phyloP scores from a whole-genome alignment of 2,888 invertebrate species.

The Stramonita haemastoma region DNA sequence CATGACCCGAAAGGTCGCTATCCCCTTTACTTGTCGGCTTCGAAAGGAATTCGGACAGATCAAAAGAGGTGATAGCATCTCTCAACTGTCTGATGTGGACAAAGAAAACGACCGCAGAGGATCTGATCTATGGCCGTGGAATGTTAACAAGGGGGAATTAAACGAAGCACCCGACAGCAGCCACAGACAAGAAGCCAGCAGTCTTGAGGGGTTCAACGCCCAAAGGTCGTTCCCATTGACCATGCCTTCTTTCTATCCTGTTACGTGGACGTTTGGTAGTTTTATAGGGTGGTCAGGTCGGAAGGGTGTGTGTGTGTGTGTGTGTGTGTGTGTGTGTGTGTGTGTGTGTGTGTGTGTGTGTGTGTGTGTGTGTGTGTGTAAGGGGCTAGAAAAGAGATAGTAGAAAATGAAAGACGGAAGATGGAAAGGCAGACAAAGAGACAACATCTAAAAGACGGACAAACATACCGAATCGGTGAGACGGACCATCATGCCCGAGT shows the following conservation, averaged over 20 bases:
- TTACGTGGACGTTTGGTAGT: no score
- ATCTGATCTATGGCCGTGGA: not conserved
- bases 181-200: not conserved
- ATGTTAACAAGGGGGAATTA: not conserved
- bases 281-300: no score
- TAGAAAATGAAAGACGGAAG: conserved; percentile 6
- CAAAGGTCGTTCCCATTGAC: not conserved
- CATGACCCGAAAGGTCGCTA: not conserved
- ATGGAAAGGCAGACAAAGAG: not conserved
- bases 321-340: no score
- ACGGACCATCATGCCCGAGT: no score
- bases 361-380: not conserved
- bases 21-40: not conserved
- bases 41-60: no score
- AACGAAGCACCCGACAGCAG: no score
- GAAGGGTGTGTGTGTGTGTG: no score
- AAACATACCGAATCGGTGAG: no score
- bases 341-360: conserved; percentile 3
- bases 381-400: no score
- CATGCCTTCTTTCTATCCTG: not conserved
- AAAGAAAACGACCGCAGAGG: no score
- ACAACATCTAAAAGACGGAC: not conserved
- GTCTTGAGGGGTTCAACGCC: conserved; percentile 1
- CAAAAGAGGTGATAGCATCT: no score
- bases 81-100: no score